Evolutionary conservation across 1,140 invertebrate species (phyloP).

Genomic region (Pogonognathellus flavescens): DNA sequence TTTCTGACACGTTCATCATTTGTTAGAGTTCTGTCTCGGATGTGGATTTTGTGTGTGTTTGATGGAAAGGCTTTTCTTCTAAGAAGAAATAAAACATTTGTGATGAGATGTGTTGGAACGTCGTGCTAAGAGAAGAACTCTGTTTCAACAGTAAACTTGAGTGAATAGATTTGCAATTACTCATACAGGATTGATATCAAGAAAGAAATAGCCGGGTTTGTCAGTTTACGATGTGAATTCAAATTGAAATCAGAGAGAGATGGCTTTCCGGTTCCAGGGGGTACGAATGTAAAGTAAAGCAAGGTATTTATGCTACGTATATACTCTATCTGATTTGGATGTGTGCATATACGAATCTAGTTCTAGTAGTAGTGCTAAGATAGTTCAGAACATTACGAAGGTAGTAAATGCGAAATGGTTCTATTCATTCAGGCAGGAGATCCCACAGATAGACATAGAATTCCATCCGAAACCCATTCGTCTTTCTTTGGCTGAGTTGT

Average conservation of each 20-base stretch:
- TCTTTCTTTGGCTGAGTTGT: constrained; percentile 61
- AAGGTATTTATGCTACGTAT: constrained; percentile 18
- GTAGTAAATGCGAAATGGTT: constrained; percentile 43
- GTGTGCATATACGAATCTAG: not conserved
- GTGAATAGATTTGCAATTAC: constrained; percentile 57
- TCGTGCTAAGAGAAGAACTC: not conserved
- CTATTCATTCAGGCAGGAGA: constrained; percentile 37
- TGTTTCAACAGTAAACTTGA: constrained; percentile 33
- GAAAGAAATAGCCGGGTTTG: constrained; percentile 33
- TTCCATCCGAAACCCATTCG: constrained; percentile 61
- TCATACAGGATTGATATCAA: constrained; percentile 44
- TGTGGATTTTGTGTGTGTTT: not conserved
- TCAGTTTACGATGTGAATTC: constrained; percentile 47
- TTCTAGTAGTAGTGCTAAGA: not conserved
- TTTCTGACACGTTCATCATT: constrained; percentile 45
- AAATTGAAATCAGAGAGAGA: constrained; percentile 47
- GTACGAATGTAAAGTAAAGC: constrained; percentile 4
- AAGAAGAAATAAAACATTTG: not conserved
- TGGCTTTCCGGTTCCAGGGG: constrained; percentile 31
- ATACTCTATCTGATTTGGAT: not conserved
- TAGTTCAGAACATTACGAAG: constrained; percentile 24
- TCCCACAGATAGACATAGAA: constrained; percentile 46
- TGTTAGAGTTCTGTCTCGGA: not conserved
- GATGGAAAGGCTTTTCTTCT: not conserved
- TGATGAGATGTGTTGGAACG: constrained; percentile 24